These are phyloP conservation scores for Macrocentrus cingulum DNA, from an alignment of 1,140 invertebrate species.

Conservation along the genomic window DNA sequence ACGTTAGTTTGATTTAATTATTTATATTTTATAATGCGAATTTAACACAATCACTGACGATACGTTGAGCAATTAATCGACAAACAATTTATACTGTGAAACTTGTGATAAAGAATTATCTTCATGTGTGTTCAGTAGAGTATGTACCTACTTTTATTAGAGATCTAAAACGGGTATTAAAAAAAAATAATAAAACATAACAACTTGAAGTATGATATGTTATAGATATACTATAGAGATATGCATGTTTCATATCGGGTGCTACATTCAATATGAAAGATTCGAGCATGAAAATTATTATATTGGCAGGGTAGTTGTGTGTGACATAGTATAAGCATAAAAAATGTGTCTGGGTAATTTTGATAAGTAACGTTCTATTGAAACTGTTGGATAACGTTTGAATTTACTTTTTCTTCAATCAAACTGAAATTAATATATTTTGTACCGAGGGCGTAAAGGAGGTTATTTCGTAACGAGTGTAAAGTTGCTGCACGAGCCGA, in stretches of 20 bases:
- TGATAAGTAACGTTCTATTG: too few species aligned
- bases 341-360: too few species aligned
- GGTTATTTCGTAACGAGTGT: too few species aligned
- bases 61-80: not conserved
- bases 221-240: not conserved
- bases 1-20: slow-evolving; percentile 21
- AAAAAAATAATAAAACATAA: not conserved
- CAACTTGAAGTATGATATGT: not conserved
- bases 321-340: too few species aligned
- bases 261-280: too few species aligned
- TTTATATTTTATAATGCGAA: not conserved
- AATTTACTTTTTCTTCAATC: too few species aligned
- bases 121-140: slow-evolving; percentile 27
- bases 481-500: too few species aligned
- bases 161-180: slow-evolving; percentile 9
- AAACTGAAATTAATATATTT: too few species aligned
- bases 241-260: not conserved
- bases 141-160: not conserved
- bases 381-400: too few species aligned
- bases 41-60: not conserved
- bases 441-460: too few species aligned
- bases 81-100: slow-evolving; percentile 15
- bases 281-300: too few species aligned
- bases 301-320: too few species aligned
- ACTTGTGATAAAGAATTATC: slow-evolving; percentile 27